Evolutionary conservation across 2,888 invertebrate genomes (phyloP), one percentile per base, ranked within the genome.

Genomic region (Stomorhina lunata): DNA sequence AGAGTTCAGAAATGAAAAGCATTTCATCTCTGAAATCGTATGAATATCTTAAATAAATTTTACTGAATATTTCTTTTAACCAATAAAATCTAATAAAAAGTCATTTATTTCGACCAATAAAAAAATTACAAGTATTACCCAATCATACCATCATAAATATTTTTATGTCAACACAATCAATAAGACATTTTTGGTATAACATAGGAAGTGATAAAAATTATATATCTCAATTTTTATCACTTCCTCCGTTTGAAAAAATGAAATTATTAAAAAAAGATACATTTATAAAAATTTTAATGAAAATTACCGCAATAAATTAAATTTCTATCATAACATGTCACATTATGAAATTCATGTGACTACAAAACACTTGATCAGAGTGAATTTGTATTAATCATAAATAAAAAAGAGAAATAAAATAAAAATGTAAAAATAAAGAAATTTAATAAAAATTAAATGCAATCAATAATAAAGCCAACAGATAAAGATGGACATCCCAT

Each of bases 291-390:
- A 61, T 77, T n/a, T n/a, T 53, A 75, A 53, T 68, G 20, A 75
- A 71, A 71, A 43, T 75, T 53, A 10, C 9, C 10, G 32, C 43
- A 43, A 75, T 82, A 79, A 82, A 82, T 82, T 79, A 66, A 79
- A 79, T 71, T 79, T 75, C 81, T 75, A 75, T 82, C 78, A 79
- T 59, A 82, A 79, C 75, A 71, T 75, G 82, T 82, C 78, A 79
- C 53, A 63, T 77, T 73, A 77, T 81, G 59, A 63, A 81, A 61
- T 61, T 53, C 61, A 68, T 72, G 77, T 15, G 68, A 79, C 32
- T 73, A 37, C 37, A 61, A n/a, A 57, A 17, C 43, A 27, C n/a
- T 34, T 10, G 61, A 43, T n/a, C n/a, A n/a, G n/a, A n/a, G n/a
- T n/a, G n/a, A n/a, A n/a, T n/a, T n/a, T n/a, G n/a, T n/a, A n/a